Evolutionary conservation across 2,888 invertebrate genomes (phyloP).

Genomic region (Luperina nickerlii): DNA sequence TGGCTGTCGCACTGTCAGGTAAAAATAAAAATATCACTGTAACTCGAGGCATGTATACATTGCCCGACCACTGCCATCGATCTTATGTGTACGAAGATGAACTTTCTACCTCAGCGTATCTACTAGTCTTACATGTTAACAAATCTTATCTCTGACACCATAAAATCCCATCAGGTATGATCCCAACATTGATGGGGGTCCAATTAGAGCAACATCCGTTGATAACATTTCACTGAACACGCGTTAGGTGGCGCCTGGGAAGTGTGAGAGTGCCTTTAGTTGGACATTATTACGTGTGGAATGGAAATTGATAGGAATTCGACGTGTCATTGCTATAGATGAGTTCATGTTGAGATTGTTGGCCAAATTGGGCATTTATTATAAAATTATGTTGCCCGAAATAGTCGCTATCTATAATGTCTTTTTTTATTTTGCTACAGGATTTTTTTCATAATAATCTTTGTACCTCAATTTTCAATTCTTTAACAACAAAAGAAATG

Average conservation of each 20-base stretch:
- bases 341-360: constrained; percentile 12
- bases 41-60: not conserved
- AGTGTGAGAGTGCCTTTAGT: constrained; percentile 65
- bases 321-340: constrained; percentile 26
- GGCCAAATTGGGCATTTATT: constrained; percentile 5
- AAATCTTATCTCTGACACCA: constrained; percentile 64
- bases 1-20: not conserved
- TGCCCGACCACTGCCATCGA: not conserved
- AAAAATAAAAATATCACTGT: not conserved
- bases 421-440: not conserved
- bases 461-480: too few relatives aligned
- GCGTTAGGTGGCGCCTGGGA: constrained; percentile 77
- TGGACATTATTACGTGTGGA: constrained; percentile 58
- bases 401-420: not conserved
- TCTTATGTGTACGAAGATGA: not conserved
- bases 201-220: constrained; percentile 80
- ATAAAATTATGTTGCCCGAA: not conserved
- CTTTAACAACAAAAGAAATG: not conserved
- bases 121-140: constrained; percentile 59
- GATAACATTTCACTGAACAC: constrained; percentile 76
- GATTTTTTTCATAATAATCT: too few relatives aligned
- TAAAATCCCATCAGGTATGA: constrained; percentile 57
- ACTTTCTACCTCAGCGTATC: constrained; percentile 26
- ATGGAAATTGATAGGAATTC: constrained; percentile 51
- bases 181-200: constrained; percentile 75